phyloP scores from a whole-genome alignment of 2,888 invertebrate genomes.

The Thereva unica region DNA sequence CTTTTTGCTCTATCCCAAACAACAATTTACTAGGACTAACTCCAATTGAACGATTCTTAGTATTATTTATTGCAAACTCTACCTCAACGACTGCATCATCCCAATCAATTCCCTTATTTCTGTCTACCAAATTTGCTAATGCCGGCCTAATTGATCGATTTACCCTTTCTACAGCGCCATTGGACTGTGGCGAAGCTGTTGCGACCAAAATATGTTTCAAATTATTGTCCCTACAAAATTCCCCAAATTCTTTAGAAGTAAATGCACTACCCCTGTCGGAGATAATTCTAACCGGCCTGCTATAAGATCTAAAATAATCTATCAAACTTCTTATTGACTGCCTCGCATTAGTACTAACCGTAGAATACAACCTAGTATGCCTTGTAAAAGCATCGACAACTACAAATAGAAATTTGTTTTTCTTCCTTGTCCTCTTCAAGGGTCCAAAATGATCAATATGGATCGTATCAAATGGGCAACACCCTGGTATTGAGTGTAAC shows the following conservation, averaged over 20 bases:
- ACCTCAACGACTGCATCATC: conserved; percentile 38
- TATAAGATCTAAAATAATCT: conserved; percentile 41
- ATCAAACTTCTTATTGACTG: conserved; percentile 46
- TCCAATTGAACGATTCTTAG: conserved; percentile 44
- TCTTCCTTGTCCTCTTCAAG: conserved; percentile 40
- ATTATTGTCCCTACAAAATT: conserved; percentile 13
- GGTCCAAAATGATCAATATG: conserved; percentile 36
- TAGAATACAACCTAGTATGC: conserved; percentile 48
- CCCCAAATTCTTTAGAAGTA: neutral
- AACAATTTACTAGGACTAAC: conserved; percentile 46
- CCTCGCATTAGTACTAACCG: conserved; percentile 46
- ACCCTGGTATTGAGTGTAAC: no score
- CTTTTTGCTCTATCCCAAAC: conserved; percentile 46
- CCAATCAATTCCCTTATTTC: conserved; percentile 26
- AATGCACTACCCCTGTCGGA: conserved; percentile 54
- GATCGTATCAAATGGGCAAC: conserved; percentile 43
- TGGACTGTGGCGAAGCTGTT: conserved; percentile 29
- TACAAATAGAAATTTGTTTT: conserved; percentile 50
- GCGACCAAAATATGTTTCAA: conserved; percentile 35
- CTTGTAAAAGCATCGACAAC: conserved; percentile 53
- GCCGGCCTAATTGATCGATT: conserved; percentile 21
- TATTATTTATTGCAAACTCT: conserved; percentile 46
- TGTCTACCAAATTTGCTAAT: conserved; percentile 32
- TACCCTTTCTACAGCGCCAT: conserved; percentile 34
- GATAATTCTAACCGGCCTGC: conserved; percentile 47